Conservation (phyloP, 2,888 invertebrate genomes). For the Cephalotes varians region DNA sequence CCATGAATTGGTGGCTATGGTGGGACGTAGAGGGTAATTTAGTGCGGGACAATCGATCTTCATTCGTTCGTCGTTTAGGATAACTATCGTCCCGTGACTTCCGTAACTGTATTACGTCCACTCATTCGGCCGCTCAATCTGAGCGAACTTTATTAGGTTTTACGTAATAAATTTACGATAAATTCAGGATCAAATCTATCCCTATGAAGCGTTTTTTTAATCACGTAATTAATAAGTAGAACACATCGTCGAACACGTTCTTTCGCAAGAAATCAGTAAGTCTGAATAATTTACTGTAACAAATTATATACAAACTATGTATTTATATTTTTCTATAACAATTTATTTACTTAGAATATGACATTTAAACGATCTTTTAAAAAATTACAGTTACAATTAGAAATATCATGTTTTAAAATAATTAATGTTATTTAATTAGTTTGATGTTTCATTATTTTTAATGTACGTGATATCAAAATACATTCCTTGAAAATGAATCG, state of each 20-base stretch:
- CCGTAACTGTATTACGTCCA: conserved; percentile 37
- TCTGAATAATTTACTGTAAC: background rate
- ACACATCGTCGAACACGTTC: background rate
- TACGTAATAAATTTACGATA: conserved; percentile 21
- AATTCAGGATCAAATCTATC: conserved; percentile 15
- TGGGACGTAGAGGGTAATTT: conserved; percentile 55
- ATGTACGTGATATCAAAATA: background rate
- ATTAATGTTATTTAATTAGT: background rate
- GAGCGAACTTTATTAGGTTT: conserved; percentile 29
- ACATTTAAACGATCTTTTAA: background rate
- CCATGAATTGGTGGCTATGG: conserved; percentile 13
- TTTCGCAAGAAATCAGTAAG: background rate
- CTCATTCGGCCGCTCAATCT: background rate
- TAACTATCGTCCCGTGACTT: conserved; percentile 62
- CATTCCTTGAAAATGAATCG: background rate
- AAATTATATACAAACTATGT: background rate
- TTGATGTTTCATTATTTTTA: background rate
- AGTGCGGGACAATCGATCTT: conserved; percentile 73
- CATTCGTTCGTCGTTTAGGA: conserved; percentile 71
- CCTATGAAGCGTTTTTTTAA: background rate
- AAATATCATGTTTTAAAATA: background rate
- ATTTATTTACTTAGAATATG: background rate
- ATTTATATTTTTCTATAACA: background rate
- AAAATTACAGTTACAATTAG: background rate
- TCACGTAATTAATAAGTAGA: conserved; percentile 23